Evolutionary conservation across 2,888 invertebrate genomes (phyloP).

Genomic region (Didymodactylos carnosus): DNA sequence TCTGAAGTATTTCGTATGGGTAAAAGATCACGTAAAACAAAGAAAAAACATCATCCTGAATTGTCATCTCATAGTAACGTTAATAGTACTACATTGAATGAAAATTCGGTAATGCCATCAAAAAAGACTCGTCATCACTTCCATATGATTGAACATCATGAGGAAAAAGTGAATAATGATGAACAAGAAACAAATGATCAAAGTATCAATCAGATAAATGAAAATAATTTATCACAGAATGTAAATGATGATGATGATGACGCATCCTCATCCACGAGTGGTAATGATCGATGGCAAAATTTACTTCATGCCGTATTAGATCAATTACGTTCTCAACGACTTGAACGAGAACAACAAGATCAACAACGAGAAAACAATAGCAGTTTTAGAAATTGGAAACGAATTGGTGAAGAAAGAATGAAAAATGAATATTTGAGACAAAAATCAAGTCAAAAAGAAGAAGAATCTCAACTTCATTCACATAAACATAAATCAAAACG

Average conservation of each 20-base stretch:
- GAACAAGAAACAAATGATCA: not conserved
- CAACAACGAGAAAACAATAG: not conserved
- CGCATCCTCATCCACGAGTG: not conserved
- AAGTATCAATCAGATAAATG: not conserved
- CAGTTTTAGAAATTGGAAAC: not conserved
- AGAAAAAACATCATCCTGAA: not conserved
- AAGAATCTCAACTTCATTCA: too few relatives aligned
- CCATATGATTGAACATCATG: not conserved
- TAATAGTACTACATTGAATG: not conserved
- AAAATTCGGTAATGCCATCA: not conserved
- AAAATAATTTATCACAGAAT: not conserved
- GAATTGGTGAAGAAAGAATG: not conserved
- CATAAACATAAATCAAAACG: too few relatives aligned
- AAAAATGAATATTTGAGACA: not conserved
- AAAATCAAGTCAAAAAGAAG: not conserved
- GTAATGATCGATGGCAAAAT: not conserved
- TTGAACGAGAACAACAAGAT: not conserved
- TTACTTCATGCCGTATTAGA: not conserved
- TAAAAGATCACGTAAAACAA: not conserved
- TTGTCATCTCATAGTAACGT: too few relatives aligned
- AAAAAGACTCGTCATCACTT: not conserved
- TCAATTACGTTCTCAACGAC: not conserved
- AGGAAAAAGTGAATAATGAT: not conserved
- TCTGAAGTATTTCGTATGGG: too few relatives aligned
- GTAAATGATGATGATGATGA: not conserved